A percentile compares a stretch with the other conserved stretches of the same genome.
These are phyloP conservation scores for Diaperis boleti DNA, from an alignment of 2,888 invertebrate species.

Conservation along the genomic window DNA sequence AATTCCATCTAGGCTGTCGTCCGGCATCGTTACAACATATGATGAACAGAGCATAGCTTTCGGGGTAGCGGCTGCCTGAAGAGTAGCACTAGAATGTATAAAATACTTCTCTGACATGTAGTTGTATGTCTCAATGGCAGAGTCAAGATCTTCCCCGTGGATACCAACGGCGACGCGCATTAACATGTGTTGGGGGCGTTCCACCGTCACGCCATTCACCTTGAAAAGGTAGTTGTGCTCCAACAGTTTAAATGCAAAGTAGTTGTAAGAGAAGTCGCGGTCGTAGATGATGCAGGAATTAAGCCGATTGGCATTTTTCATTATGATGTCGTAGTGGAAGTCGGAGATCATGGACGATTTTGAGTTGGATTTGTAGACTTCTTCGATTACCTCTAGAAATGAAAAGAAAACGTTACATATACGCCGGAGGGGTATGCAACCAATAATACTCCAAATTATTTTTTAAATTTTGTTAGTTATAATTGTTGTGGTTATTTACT, in stretches of 20 bases:
- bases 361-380: constrained; percentile 83
- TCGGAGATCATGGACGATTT: constrained; percentile 89
- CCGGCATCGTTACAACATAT: constrained; percentile 93
- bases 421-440: too few relatives aligned
- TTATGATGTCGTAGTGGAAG: constrained; percentile 82
- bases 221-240: constrained; percentile 95
- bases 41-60: constrained; percentile 95
- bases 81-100: constrained; percentile 97
- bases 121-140: constrained; percentile 96
- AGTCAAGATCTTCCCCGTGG: constrained; percentile 92
- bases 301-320: constrained; percentile 87
- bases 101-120: constrained; percentile 95
- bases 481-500: too few relatives aligned
- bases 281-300: constrained; percentile 98
- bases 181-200: constrained; percentile 98
- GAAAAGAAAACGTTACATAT: too few relatives aligned
- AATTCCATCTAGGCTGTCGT: constrained; percentile 96
- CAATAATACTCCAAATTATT: too few relatives aligned
- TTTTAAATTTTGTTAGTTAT: too few relatives aligned
- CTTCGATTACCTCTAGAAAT: constrained; percentile 86
- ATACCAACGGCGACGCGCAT: constrained; percentile 98
- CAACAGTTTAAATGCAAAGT: constrained; percentile 99
- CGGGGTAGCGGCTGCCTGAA: constrained; percentile 94
- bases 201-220: constrained; percentile 91
- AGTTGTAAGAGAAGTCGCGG: constrained; percentile 96